Conservation (phyloP, 64 coral and sea anemone genomes). For the Pachyseris speciosa region DNA sequence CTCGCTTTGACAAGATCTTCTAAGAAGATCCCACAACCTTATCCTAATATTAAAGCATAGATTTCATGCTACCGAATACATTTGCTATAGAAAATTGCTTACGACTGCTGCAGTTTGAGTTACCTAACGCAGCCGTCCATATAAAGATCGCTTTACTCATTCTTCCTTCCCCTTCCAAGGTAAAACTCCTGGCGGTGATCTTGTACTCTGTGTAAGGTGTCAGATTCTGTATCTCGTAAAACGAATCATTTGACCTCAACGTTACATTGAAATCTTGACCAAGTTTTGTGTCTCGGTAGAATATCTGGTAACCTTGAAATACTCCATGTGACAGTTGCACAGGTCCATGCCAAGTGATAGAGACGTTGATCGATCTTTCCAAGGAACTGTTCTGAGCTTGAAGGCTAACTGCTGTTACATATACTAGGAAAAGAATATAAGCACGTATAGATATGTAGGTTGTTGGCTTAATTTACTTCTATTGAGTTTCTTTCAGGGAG, state of each 20-base stretch:
- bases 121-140: conserved; percentile 18
- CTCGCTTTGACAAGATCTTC: too few relatives aligned
- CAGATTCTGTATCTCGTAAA: conserved; percentile 20
- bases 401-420: conserved; percentile 18
- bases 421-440: background rate
- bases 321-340: background rate
- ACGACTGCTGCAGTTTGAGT: too few relatives aligned
- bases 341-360: conserved; percentile 4
- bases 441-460: too few relatives aligned
- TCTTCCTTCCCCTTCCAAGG: conserved; percentile 28
- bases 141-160: background rate
- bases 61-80: background rate
- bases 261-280: background rate
- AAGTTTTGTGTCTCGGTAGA: background rate
- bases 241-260: background rate
- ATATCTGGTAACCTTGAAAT: conserved; percentile 43
- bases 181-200: conserved; percentile 4
- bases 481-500: too few relatives aligned
- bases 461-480: too few relatives aligned
- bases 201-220: background rate
- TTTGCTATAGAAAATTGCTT: too few relatives aligned
- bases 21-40: too few relatives aligned
- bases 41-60: background rate
- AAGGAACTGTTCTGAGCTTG: background rate
- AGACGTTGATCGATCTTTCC: background rate